Evolutionary conservation across 2,113 vertebrate species (phyloP).

Genomic region (Steatornis caripensis): DNA sequence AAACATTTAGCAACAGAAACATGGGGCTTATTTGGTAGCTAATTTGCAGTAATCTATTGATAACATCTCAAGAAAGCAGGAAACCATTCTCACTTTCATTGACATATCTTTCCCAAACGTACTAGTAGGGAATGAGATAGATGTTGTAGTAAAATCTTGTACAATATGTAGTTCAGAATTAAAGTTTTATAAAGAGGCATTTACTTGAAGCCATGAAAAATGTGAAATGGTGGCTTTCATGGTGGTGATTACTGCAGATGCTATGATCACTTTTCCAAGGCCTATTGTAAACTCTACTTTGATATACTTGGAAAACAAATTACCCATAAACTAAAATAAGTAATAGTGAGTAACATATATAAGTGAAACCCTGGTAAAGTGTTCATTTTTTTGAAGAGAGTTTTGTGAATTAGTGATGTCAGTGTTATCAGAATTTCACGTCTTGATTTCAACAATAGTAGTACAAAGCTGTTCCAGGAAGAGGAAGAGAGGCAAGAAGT

Average conservation of each 20-base stretch:
- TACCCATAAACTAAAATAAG: not conserved
- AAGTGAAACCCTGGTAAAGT: not conserved
- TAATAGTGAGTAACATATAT: not conserved
- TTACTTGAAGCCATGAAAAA: not conserved
- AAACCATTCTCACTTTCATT: not conserved
- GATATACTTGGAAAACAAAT: not conserved
- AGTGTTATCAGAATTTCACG: not conserved
- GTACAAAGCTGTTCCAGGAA: not conserved
- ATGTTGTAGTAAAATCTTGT: not conserved
- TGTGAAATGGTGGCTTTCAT: not conserved
- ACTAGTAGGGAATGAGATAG: not conserved
- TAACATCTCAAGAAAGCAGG: not conserved
- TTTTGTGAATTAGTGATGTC: not conserved
- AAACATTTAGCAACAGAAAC: not conserved
- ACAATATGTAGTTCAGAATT: not conserved
- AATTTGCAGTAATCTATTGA: not conserved
- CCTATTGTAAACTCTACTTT: not conserved
- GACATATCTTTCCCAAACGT: not conserved
- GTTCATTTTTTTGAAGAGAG: not conserved
- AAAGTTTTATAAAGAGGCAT: not conserved
- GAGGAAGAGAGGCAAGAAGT: not conserved
- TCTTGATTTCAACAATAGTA: not conserved
- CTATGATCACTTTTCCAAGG: not conserved
- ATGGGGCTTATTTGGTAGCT: not conserved
- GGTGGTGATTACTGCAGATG: not conserved